A percentile compares a stretch with the other conserved stretches of the same genome.
Conservation (phyloP, 1,140 invertebrate genomes). For the Drosophila dunni region DNA sequence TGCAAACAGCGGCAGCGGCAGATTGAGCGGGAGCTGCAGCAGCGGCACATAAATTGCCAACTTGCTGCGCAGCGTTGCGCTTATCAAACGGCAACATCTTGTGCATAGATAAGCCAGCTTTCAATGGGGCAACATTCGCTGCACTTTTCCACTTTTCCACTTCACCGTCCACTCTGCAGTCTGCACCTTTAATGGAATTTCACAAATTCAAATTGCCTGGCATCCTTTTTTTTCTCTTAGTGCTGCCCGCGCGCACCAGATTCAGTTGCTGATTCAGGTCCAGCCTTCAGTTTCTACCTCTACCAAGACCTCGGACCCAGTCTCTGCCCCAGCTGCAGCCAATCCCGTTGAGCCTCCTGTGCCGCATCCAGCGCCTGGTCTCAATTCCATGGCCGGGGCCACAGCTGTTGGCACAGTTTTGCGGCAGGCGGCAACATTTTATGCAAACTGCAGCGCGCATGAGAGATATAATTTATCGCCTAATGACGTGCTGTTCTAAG, state of each 20-base stretch:
- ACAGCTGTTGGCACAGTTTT: conserved; percentile 74
- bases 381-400: background rate
- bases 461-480: conserved; percentile 80
- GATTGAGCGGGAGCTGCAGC: conserved; percentile 5
- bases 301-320: too few species aligned
- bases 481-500: conserved; percentile 82
- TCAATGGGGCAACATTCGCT: conserved; percentile 37
- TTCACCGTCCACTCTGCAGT: background rate
- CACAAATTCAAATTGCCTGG: conserved; percentile 82
- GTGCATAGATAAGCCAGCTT: conserved; percentile 75
- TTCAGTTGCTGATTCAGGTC: conserved; percentile 32
- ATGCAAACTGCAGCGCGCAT: conserved; percentile 77
- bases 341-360: conserved; percentile 6
- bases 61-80: conserved; percentile 65
- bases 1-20: conserved; percentile 25
- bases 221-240: conserved; percentile 66
- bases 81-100: conserved; percentile 82
- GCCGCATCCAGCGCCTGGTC: background rate
- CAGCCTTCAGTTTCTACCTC: conserved; percentile 27
- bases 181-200: conserved; percentile 68
- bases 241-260: conserved; percentile 9
- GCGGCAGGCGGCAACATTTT: conserved; percentile 68
- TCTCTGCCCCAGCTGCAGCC: conserved; percentile 44
- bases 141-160: conserved; percentile 33
- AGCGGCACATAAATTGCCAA: conserved; percentile 73